These are phyloP conservation scores for Melanotaenia trifasciata DNA, from an alignment of 2,797 vertebrate genomes.

Conservation along the genomic window DNA sequence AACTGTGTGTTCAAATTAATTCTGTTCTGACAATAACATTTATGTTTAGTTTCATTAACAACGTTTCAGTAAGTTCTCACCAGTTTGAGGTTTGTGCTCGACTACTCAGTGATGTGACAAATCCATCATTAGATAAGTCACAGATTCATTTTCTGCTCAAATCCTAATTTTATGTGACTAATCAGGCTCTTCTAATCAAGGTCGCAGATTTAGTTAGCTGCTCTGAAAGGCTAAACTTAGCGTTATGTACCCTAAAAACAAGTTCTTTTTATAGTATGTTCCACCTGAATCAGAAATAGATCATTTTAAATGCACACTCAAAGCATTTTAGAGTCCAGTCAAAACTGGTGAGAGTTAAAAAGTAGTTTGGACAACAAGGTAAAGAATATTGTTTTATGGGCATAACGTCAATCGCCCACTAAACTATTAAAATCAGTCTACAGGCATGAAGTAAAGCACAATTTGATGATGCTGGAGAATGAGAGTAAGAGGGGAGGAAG, in stretches of 20 bases:
- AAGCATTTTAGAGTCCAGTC: slow-evolving; percentile 9
- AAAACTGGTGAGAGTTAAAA: slow-evolving; percentile 17
- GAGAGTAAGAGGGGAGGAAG: slow-evolving; percentile 14
- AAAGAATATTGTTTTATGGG: slow-evolving; percentile 1
- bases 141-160: too few species aligned
- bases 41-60: too few species aligned
- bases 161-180: too few species aligned
- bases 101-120: too few species aligned
- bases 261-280: background rate
- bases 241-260: background rate
- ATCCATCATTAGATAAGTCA: too few species aligned
- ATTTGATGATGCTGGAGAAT: slow-evolving; percentile 20
- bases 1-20: too few species aligned
- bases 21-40: too few species aligned
- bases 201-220: too few species aligned
- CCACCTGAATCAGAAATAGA: background rate
- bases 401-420: background rate
- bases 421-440: slow-evolving; percentile 10
- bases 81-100: too few species aligned
- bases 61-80: too few species aligned
- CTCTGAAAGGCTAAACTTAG: background rate
- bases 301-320: background rate
- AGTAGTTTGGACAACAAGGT: background rate
- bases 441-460: slow-evolving; percentile 20
- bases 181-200: too few species aligned